Conservation (phyloP, 2,113 vertebrate species). For the Ginglymostoma cirratum region DNA sequence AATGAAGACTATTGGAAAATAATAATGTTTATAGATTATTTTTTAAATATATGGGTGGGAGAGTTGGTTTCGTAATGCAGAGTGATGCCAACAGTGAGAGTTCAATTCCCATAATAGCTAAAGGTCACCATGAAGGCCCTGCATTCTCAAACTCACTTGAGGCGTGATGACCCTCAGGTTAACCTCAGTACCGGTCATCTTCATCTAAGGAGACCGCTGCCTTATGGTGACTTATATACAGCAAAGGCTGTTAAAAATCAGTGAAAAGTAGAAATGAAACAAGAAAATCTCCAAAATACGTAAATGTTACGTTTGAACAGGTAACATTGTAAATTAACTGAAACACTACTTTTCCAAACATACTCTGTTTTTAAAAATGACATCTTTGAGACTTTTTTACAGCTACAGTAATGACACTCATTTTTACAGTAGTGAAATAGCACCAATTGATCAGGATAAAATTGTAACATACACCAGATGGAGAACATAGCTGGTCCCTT, state of each 20-base stretch:
- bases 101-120: no score
- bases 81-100: no score
- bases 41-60: no score
- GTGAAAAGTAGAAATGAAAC: background rate
- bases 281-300: background rate
- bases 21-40: background rate
- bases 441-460: background rate
- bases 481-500: background rate
- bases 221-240: background rate
- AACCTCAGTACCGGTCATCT: no score
- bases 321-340: background rate
- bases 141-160: no score
- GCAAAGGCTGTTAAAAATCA: background rate
- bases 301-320: background rate
- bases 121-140: no score
- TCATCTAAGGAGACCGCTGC: no score
- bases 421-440: background rate
- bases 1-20: conserved; percentile 7
- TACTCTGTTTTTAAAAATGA: background rate
- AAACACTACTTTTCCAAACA: background rate
- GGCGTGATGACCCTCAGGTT: no score
- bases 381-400: background rate
- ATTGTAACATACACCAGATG: background rate
- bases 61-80: no score
- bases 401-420: background rate